Conservation (phyloP, 2,888 invertebrate species). For the Serrognathus titanus region DNA sequence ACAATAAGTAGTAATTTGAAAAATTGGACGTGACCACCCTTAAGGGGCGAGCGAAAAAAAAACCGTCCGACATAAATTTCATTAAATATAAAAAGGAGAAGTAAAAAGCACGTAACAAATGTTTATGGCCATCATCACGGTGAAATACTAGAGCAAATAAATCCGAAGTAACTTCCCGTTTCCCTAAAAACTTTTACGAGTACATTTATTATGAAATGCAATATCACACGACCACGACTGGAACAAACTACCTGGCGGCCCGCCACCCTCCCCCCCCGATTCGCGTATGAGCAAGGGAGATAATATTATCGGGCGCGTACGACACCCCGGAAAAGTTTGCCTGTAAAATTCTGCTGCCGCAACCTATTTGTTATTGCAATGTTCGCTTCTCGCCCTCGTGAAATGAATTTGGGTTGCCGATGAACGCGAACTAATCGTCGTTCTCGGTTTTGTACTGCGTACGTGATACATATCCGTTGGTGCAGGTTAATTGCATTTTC, state of each 20-base stretch:
- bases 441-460: too few relatives aligned
- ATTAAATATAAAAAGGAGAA: neutral
- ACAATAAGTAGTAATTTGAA: too few relatives aligned
- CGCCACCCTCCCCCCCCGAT: too few relatives aligned
- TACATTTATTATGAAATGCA: slow-evolving; percentile 4
- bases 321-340: neutral
- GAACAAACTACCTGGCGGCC: neutral
- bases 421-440: neutral
- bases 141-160: neutral
- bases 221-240: neutral
- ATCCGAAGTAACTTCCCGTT: neutral
- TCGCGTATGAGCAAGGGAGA: slow-evolving; percentile 5
- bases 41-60: too few relatives aligned
- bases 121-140: neutral
- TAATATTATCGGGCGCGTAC: slow-evolving; percentile 8
- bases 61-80: neutral
- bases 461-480: too few relatives aligned
- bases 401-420: neutral
- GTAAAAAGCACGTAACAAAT: neutral
- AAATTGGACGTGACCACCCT: too few relatives aligned
- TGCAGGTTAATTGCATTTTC: too few relatives aligned
- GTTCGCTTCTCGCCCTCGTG: neutral
- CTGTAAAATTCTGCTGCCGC: neutral
- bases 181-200: slow-evolving; percentile 1
- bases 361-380: neutral